Evolutionary conservation across 1,140 invertebrate genomes (phyloP).

Genomic region (Araneus ventricosus): DNA sequence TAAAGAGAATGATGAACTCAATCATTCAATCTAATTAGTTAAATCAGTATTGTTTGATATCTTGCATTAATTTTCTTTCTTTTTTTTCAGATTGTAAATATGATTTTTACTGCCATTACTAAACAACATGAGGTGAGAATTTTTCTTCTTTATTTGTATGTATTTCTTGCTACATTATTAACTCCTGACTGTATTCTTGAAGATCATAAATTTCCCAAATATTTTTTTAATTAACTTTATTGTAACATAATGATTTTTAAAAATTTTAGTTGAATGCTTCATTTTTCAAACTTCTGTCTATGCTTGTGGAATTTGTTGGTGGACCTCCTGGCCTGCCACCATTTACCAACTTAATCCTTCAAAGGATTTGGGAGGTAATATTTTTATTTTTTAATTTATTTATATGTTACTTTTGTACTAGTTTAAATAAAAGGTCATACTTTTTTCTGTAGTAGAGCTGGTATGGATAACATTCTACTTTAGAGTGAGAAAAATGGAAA

Average conservation of each 20-base stretch:
- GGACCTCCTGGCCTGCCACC: slow-evolving; percentile 90
- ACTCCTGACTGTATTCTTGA: not conserved
- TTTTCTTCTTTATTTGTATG: too few species aligned
- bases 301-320: slow-evolving; percentile 80
- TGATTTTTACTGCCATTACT: slow-evolving; percentile 93
- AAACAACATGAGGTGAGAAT: slow-evolving; percentile 89
- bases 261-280: slow-evolving; percentile 85
- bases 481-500: not conserved
- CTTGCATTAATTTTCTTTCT: slow-evolving; percentile 35
- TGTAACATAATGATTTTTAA: not conserved
- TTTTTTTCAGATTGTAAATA: slow-evolving; percentile 85
- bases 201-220: slow-evolving; percentile 77
- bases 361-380: slow-evolving; percentile 90
- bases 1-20: too few species aligned
- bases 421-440: too few species aligned
- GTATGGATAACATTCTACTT: not conserved
- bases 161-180: too few species aligned
- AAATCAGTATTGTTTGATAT: not conserved
- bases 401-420: too few species aligned
- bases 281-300: slow-evolving; percentile 91
- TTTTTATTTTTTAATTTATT: not conserved
- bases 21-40: too few species aligned
- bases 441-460: not conserved
- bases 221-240: not conserved
- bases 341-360: slow-evolving; percentile 92